Conservation (phyloP, 2,888 invertebrate species). For the Portevinia maculata region DNA sequence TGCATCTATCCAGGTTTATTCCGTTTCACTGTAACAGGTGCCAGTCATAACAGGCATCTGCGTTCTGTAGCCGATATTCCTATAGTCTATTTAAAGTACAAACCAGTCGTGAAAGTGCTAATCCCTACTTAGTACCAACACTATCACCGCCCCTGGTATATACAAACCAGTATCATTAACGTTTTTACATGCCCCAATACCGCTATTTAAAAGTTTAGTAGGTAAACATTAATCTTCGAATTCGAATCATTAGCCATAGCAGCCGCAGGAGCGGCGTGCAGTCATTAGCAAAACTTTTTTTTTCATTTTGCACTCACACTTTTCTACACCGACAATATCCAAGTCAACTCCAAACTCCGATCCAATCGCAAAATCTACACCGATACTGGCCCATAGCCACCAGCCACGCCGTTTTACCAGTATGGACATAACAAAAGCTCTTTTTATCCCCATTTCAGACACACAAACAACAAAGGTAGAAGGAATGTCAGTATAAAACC, state of each 20-base stretch:
- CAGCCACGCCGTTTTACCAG: conserved; percentile 64
- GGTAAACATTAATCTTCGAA: conserved; percentile 5
- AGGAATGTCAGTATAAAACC: conserved; percentile 72
- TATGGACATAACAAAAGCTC: conserved; percentile 65
- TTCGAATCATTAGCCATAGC: neutral
- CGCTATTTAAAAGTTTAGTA: conserved; percentile 18
- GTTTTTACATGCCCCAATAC: conserved; percentile 7
- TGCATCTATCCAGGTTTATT: too few relatives aligned
- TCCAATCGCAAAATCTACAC: conserved; percentile 29
- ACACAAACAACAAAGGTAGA: conserved; percentile 53
- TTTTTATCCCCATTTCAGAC: conserved; percentile 56
- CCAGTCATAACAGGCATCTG: too few relatives aligned
- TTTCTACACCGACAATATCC: conserved; percentile 3
- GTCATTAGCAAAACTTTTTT: too few relatives aligned
- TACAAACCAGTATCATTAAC: neutral
- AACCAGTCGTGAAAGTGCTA: neutral
- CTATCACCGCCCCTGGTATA: conserved; percentile 2
- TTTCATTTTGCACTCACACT: conserved; percentile 20
- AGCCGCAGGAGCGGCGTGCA: neutral
- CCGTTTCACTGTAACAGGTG: too few relatives aligned
- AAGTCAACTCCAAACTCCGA: conserved; percentile 17
- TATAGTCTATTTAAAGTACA: too few relatives aligned
- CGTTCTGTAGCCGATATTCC: too few relatives aligned
- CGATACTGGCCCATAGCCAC: conserved; percentile 28
- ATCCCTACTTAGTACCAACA: neutral